Percentiles rank a stretch among this genome's conserved stretches.
These are phyloP conservation scores for Phataginus tricuspis DNA, from an alignment of 2,797 vertebrate species.

Conservation along the genomic window DNA sequence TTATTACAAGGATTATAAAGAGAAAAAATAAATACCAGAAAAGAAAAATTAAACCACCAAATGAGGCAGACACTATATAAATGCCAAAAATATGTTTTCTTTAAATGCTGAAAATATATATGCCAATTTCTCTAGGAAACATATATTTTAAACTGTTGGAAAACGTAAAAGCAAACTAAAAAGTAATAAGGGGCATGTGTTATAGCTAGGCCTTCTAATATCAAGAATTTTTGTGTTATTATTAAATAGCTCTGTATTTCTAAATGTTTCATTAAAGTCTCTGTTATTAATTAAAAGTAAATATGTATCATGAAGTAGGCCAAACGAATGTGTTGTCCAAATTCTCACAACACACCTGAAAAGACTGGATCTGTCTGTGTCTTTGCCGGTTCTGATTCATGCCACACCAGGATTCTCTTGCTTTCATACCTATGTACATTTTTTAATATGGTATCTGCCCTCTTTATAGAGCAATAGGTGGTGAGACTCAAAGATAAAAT, in stretches of 20 bases:
- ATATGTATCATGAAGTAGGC: background rate
- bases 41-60: slow-evolving; percentile 43
- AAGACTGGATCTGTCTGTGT: background rate
- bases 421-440: background rate
- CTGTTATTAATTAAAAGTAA: slow-evolving; percentile 29
- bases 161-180: slow-evolving; percentile 44
- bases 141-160: slow-evolving; percentile 39
- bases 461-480: background rate
- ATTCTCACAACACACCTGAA: background rate
- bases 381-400: background rate
- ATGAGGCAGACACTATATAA: slow-evolving; percentile 13
- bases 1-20: slow-evolving; percentile 13
- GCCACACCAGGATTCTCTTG: background rate
- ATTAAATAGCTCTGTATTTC: slow-evolving; percentile 12
- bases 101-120: slow-evolving; percentile 54
- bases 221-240: background rate
- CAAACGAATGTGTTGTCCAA: background rate
- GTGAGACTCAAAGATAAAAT: background rate
- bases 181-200: background rate
- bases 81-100: slow-evolving; percentile 59
- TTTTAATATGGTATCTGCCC: background rate
- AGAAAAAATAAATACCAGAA: slow-evolving; percentile 52
- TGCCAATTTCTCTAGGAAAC: slow-evolving; percentile 39
- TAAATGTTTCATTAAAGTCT: slow-evolving; percentile 46
- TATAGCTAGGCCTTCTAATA: background rate